A percentile compares a stretch with the other conserved stretches of the same genome.
These are phyloP conservation scores for Cephus pygmeus DNA, from an alignment of 2,888 invertebrate genomes.

Conservation along the genomic window DNA sequence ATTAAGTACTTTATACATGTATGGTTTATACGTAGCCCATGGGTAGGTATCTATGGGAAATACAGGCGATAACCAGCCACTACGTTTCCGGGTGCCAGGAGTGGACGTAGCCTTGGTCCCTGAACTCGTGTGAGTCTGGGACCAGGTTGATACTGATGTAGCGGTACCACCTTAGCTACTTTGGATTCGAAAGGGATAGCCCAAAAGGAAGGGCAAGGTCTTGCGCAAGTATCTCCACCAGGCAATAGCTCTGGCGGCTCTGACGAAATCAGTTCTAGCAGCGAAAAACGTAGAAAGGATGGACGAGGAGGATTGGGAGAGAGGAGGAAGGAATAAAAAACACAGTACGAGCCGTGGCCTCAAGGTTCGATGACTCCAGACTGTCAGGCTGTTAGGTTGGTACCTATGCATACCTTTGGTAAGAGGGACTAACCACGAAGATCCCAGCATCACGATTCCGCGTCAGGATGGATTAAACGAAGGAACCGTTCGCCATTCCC, in stretches of 20 bases:
- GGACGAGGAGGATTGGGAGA: background rate
- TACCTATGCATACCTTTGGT: background rate
- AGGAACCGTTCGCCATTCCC: background rate
- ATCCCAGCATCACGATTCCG: background rate
- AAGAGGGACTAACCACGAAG: background rate
- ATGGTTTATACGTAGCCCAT: background rate
- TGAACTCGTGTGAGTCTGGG: background rate
- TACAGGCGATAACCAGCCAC: background rate
- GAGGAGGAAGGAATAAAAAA: background rate
- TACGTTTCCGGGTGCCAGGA: background rate
- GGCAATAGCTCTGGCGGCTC: background rate
- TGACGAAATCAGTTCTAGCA: background rate
- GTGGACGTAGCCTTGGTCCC: background rate
- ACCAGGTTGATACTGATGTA: background rate
- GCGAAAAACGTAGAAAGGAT: background rate
- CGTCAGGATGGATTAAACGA: background rate
- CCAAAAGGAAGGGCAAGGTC: background rate
- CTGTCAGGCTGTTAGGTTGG: background rate
- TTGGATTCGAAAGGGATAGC: background rate
- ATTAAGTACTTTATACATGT: background rate
- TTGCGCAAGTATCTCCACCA: background rate
- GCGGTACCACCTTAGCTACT: background rate
- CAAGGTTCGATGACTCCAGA: background rate
- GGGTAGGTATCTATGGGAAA: background rate
- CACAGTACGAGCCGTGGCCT: background rate